A percentile compares a stretch with the other conserved stretches of the same genome.
Evolutionary conservation across 2,797 vertebrate species (phyloP).

Genomic region (Cottoperca gobio): DNA sequence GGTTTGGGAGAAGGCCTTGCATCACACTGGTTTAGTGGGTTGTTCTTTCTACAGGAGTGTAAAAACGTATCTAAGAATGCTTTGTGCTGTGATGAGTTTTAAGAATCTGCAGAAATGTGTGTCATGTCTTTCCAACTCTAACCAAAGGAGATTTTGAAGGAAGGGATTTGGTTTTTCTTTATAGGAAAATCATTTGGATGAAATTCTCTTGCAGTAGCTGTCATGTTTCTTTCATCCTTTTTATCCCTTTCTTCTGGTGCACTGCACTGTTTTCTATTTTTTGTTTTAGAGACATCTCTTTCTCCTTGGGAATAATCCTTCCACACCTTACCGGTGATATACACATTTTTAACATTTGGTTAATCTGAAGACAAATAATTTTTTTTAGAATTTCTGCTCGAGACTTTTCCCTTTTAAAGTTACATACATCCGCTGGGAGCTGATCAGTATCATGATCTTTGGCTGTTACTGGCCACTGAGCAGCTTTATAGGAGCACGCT

Average conservation of each 20-base stretch:
- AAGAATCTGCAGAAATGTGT: not conserved
- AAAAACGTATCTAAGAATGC: not conserved
- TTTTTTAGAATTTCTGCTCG: not conserved
- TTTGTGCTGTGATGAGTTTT: not conserved
- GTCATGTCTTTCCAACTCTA: constrained; percentile 22
- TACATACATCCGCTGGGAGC: constrained; percentile 5
- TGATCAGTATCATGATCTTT: constrained; percentile 10
- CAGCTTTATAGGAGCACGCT: constrained; percentile 18
- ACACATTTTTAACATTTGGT: constrained; percentile 18
- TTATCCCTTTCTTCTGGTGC: constrained; percentile 28
- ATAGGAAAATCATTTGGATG: constrained; percentile 11
- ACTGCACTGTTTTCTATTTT: constrained; percentile 21
- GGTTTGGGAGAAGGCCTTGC: not conserved
- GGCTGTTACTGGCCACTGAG: constrained; percentile 3
- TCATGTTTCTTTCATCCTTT: constrained; percentile 27
- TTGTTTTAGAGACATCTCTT: constrained; percentile 6
- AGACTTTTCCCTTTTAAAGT: constrained; percentile 13
- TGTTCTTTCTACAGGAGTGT: not conserved
- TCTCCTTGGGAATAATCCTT: constrained; percentile 13
- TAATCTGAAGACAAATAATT: constrained; percentile 4
- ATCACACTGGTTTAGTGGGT: not conserved
- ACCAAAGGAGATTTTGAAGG: constrained; percentile 12
- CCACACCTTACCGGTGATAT: not conserved
- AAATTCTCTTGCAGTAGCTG: constrained; percentile 25
- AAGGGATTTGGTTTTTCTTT: constrained; percentile 19